Conservation (phyloP, 2,113 vertebrate genomes). For the Asarcornis scutulata region DNA sequence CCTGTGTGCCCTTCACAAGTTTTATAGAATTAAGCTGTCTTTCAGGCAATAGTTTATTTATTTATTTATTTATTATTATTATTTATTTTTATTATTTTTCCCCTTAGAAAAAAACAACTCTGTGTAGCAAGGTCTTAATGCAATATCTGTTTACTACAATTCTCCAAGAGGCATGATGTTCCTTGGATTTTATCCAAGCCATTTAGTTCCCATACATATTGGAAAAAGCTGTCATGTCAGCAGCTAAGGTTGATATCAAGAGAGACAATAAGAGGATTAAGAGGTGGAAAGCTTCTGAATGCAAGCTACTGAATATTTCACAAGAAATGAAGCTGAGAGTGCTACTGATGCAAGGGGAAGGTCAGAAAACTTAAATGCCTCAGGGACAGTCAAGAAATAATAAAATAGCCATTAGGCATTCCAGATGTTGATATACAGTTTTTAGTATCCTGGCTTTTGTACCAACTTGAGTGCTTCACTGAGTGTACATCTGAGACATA, state of each 20-base stretch:
- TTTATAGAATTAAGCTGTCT: not conserved
- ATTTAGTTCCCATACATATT: conserved; percentile 58
- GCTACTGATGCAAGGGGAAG: not conserved
- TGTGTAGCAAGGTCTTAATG: conserved; percentile 26
- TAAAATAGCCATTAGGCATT: conserved; percentile 6
- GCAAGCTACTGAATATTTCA: conserved; percentile 56
- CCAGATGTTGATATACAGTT: not conserved
- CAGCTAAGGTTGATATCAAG: conserved; percentile 48
- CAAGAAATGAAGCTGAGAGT: not conserved
- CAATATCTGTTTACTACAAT: conserved; percentile 51
- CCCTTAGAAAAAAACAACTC: not conserved
- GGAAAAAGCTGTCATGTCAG: conserved; percentile 60
- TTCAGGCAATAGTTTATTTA: conserved; percentile 11
- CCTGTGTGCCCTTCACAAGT: not conserved
- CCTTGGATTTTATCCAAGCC: conserved; percentile 56
- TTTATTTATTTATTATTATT: not conserved
- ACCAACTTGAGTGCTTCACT: rapidly evolving
- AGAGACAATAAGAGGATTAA: conserved; percentile 62
- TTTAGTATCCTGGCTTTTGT: not conserved
- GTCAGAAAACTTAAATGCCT: conserved; percentile 20
- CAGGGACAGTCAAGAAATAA: conserved; percentile 1
- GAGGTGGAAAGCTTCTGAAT: conserved; percentile 32
- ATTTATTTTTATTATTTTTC: too few relatives aligned
- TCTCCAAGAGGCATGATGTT: conserved; percentile 24
- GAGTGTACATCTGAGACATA: not conserved